These are phyloP conservation scores for Sesia bembeciformis DNA, from an alignment of 2,888 invertebrate species.

Conservation along the genomic window DNA sequence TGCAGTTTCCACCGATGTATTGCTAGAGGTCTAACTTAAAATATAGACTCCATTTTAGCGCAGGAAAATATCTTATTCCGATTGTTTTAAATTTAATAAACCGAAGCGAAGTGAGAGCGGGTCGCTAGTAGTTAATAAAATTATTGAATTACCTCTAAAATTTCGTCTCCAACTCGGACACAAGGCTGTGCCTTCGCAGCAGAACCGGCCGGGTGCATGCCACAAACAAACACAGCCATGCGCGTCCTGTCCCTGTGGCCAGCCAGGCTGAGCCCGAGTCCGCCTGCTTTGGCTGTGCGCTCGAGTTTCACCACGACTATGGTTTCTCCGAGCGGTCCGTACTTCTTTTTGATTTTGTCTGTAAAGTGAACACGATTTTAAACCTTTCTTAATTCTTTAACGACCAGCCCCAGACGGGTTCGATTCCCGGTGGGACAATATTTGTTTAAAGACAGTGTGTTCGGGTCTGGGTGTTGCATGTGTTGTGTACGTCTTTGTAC, in stretches of 20 bases:
- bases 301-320: constrained; percentile 85
- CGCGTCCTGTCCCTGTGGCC: constrained; percentile 94
- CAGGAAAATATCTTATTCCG: too few relatives aligned
- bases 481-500: too few relatives aligned
- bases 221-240: constrained; percentile 98
- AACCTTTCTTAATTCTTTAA: too few relatives aligned
- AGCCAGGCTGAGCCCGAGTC: constrained; percentile 92
- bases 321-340: constrained; percentile 83
- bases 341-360: constrained; percentile 96
- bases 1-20: too few relatives aligned
- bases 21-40: too few relatives aligned
- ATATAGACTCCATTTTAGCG: too few relatives aligned
- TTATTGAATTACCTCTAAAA: constrained; percentile 82
- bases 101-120: too few relatives aligned
- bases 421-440: too few relatives aligned
- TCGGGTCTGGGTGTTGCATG: too few relatives aligned
- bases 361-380: constrained; percentile 21
- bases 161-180: constrained; percentile 94
- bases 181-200: constrained; percentile 82
- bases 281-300: constrained; percentile 82
- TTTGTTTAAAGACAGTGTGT: too few relatives aligned
- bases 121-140: neutral
- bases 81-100: too few relatives aligned
- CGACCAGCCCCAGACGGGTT: neutral
- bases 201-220: constrained; percentile 91